phyloP scores from a whole-genome alignment of 1,140 invertebrate genomes.

The Bombus soroeensis region DNA sequence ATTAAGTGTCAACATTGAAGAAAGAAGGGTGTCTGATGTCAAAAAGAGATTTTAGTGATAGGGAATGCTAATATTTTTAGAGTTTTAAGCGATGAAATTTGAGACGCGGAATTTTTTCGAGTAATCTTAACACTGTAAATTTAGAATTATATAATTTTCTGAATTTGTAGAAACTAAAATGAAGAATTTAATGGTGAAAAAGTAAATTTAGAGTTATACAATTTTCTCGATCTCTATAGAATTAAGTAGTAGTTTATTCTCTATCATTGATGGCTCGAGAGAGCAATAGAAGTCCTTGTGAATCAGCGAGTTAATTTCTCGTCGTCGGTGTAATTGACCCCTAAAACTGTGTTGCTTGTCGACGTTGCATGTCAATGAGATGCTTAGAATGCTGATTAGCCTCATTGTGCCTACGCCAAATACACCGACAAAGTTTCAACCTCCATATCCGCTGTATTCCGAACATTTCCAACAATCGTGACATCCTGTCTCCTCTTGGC shows the following conservation, averaged over 20 bases:
- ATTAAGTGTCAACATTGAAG: background rate
- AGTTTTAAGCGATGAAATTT: background rate
- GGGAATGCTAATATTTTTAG: background rate
- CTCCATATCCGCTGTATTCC: background rate
- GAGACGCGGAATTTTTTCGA: too few relatives aligned
- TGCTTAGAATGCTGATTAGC: slow-evolving; percentile 42
- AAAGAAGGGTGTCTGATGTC: background rate
- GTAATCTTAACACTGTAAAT: too few relatives aligned
- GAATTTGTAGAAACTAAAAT: too few relatives aligned
- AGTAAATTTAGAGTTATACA: background rate
- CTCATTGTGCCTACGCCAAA: slow-evolving; percentile 27
- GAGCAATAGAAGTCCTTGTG: background rate
- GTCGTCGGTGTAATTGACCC: slow-evolving; percentile 39
- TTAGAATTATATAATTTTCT: too few relatives aligned
- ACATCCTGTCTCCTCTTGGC: too few relatives aligned
- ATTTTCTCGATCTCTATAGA: background rate
- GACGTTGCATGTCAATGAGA: slow-evolving; percentile 44
- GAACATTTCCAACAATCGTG: background rate
- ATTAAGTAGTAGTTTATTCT: background rate
- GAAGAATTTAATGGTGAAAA: background rate
- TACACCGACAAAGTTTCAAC: background rate
- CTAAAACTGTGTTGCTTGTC: slow-evolving; percentile 12
- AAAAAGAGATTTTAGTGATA: background rate
- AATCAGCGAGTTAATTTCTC: slow-evolving; percentile 12
- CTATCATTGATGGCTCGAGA: background rate